phyloP scores from a whole-genome alignment of 1,140 invertebrate species.

The Helicoverpa armigera region DNA sequence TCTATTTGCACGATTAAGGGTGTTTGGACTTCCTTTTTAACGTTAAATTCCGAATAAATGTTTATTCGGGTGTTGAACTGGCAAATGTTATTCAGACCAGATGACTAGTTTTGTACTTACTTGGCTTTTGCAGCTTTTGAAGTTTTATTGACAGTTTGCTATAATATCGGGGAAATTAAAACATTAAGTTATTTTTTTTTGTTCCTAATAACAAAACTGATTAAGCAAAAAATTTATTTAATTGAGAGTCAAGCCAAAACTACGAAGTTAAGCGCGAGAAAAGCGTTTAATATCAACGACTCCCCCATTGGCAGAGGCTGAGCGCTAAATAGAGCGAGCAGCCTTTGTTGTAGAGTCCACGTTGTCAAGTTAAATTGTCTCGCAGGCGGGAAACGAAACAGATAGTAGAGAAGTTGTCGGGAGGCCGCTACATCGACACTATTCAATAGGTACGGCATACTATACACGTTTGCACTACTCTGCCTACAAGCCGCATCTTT shows the following conservation, averaged over 20 bases:
- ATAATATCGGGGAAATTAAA: not conserved
- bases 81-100: constrained; percentile 29
- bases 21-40: constrained; percentile 65
- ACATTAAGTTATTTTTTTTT: too few relatives aligned
- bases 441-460: constrained; percentile 67
- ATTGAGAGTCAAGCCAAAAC: constrained; percentile 15
- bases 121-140: not conserved
- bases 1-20: constrained; percentile 71
- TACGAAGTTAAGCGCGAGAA: constrained; percentile 34
- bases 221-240: not conserved
- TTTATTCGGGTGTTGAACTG: constrained; percentile 58
- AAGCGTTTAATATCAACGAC: constrained; percentile 60
- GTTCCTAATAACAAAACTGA: not conserved
- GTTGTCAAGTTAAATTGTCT: constrained; percentile 85
- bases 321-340: constrained; percentile 77
- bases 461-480: constrained; percentile 38
- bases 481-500: constrained; percentile 28
- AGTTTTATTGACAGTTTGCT: not conserved
- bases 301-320: constrained; percentile 62
- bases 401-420: constrained; percentile 82
- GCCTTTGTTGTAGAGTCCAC: constrained; percentile 75
- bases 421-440: constrained; percentile 73
- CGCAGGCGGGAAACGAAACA: constrained; percentile 80
- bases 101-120: not conserved
- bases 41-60: constrained; percentile 57